Evolutionary conservation across 1,140 invertebrate species (phyloP).

Genomic region (Orchesella cincta): DNA sequence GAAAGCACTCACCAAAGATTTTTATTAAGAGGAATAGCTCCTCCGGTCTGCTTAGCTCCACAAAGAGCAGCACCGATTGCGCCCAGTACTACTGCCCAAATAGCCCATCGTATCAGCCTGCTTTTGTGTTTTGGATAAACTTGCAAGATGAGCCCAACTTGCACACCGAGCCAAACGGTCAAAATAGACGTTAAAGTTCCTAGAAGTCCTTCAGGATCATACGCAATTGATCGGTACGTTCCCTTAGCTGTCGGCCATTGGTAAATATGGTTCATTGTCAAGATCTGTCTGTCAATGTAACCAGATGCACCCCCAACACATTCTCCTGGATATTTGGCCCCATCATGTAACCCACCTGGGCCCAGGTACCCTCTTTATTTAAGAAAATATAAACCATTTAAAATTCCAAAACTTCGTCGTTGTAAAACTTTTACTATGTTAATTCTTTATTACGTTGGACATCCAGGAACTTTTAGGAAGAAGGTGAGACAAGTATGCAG

Average conservation of each 20-base stretch:
- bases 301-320: slow-evolving; percentile 84
- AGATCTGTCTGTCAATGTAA: slow-evolving; percentile 72
- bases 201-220: slow-evolving; percentile 67
- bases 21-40: slow-evolving; percentile 82
- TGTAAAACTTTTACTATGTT: too few relatives aligned
- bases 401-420: too few relatives aligned
- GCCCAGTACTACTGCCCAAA: slow-evolving; percentile 65
- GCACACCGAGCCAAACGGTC: slow-evolving; percentile 78
- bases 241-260: slow-evolving; percentile 67
- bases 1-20: slow-evolving; percentile 71
- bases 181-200: slow-evolving; percentile 67
- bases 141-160: slow-evolving; percentile 78
- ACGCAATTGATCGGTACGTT: slow-evolving; percentile 70
- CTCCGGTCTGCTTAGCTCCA: slow-evolving; percentile 72
- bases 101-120: slow-evolving; percentile 71
- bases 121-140: slow-evolving; percentile 63
- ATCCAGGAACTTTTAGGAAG: slow-evolving; percentile 65
- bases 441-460: slow-evolving; percentile 66
- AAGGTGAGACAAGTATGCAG: slow-evolving; percentile 66
- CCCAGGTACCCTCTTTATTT: slow-evolving; percentile 75
- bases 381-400: too few relatives aligned
- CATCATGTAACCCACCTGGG: slow-evolving; percentile 74
- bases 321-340: slow-evolving; percentile 62
- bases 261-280: slow-evolving; percentile 74
- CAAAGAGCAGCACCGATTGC: slow-evolving; percentile 72